Conservation (phyloP, 2,888 invertebrate genomes). For the Tanaodytes sp. region DNA sequence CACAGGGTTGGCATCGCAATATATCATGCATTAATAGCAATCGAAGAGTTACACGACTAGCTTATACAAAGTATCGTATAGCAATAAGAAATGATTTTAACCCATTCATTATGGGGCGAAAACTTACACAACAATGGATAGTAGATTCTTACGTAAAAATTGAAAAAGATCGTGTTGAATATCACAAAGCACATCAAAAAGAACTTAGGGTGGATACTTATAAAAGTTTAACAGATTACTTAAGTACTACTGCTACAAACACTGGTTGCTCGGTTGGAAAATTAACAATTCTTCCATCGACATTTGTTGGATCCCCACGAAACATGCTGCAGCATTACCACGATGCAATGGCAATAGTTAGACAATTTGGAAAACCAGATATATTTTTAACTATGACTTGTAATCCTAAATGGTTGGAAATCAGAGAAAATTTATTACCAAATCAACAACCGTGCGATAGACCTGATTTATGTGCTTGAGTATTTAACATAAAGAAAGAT, state of each 20-base stretch:
- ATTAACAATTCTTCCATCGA: too few species aligned
- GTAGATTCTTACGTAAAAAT: too few species aligned
- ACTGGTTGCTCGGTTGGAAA: too few species aligned
- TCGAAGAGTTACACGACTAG: constrained; percentile 9
- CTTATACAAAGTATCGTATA: constrained; percentile 20
- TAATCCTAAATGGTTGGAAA: constrained; percentile 43
- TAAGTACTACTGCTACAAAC: constrained; percentile 15
- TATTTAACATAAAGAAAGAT: constrained; percentile 23
- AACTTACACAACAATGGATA: constrained; percentile 2
- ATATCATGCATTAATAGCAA: constrained; percentile 7
- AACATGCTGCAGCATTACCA: constrained; percentile 35
- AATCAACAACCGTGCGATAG: constrained; percentile 23
- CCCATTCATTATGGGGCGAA: constrained; percentile 24
- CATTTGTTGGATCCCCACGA: constrained; percentile 3
- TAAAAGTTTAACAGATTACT: constrained; percentile 33
- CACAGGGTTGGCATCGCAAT: constrained; percentile 43
- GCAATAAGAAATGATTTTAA: constrained; percentile 26
- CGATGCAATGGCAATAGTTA: constrained; percentile 46
- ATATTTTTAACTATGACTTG: too few species aligned
- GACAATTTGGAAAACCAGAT: too few species aligned
- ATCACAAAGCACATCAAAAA: constrained; percentile 26
- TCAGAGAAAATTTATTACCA: constrained; percentile 31
- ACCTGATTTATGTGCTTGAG: constrained; percentile 1
- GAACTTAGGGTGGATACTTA: constrained; percentile 38
- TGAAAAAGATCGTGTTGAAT: too few species aligned